Conservation (phyloP, 2,113 vertebrate species). For the Nasalis larvatus region DNA sequence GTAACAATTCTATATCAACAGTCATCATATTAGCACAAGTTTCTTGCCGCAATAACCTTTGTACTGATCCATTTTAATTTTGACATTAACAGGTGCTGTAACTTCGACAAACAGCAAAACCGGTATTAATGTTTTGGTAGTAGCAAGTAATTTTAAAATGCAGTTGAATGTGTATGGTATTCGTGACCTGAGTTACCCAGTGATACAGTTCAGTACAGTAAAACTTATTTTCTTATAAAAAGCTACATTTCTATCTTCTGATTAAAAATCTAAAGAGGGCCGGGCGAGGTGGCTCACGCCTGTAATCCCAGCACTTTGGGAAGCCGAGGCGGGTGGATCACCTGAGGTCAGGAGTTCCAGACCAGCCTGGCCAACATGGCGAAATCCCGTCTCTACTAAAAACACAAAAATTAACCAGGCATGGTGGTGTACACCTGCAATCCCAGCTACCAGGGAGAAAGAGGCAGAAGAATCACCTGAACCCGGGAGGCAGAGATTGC, state of each 20-base stretch:
- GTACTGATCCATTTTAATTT: not conserved
- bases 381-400: too few relatives aligned
- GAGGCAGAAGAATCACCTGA: too few relatives aligned
- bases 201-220: slow-evolving; percentile 1
- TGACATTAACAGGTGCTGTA: not conserved
- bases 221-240: slow-evolving; percentile 29
- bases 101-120: not conserved
- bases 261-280: not conserved
- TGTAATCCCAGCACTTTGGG: too few relatives aligned
- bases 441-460: too few relatives aligned
- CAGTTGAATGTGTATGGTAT: not conserved
- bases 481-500: too few relatives aligned
- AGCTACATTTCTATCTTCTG: not conserved
- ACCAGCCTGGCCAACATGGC: too few relatives aligned
- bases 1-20: not conserved
- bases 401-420: too few relatives aligned
- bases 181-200: not conserved
- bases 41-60: slow-evolving; percentile 1
- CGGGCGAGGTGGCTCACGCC: too few relatives aligned
- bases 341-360: too few relatives aligned
- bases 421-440: too few relatives aligned
- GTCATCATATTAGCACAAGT: not conserved
- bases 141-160: slow-evolving; percentile 40
- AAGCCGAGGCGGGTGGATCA: too few relatives aligned
- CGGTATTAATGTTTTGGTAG: not conserved